A percentile compares a stretch with the other conserved stretches of the same genome.
These are phyloP conservation scores for Atta texana DNA, from an alignment of 1,140 invertebrate genomes.

Conservation along the genomic window DNA sequence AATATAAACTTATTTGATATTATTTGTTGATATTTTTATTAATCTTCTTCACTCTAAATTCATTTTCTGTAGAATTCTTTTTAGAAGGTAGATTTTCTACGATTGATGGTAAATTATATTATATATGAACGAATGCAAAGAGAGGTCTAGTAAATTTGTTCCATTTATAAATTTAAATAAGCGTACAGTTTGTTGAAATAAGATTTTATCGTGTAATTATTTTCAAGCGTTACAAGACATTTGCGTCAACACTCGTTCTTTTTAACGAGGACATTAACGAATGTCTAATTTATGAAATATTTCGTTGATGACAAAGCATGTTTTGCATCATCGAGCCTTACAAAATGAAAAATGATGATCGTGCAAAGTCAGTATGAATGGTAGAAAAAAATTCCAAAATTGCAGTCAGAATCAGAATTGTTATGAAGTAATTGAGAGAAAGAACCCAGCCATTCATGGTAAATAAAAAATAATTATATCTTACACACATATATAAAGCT, in stretches of 20 bases:
- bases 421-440: slow-evolving; percentile 70
- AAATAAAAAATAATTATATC: slow-evolving; percentile 80
- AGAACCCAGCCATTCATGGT: slow-evolving; percentile 71
- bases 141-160: slow-evolving; percentile 25
- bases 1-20: slow-evolving; percentile 11
- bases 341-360: slow-evolving; percentile 63
- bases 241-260: neutral
- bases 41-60: slow-evolving; percentile 41
- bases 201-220: slow-evolving; percentile 44
- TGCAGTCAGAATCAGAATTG: slow-evolving; percentile 71
- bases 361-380: slow-evolving; percentile 73
- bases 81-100: slow-evolving; percentile 41
- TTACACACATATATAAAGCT: slow-evolving; percentile 84
- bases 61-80: slow-evolving; percentile 39
- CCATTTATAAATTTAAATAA: slow-evolving; percentile 40
- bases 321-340: slow-evolving; percentile 43
- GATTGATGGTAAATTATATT: slow-evolving; percentile 40
- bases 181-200: slow-evolving; percentile 16
- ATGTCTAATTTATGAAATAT: slow-evolving; percentile 37
- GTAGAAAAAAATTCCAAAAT: slow-evolving; percentile 62
- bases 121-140: slow-evolving; percentile 18
- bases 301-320: slow-evolving; percentile 18
- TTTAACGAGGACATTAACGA: slow-evolving; percentile 8
- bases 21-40: slow-evolving; percentile 41
- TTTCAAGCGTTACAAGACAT: slow-evolving; percentile 33